phyloP scores from a whole-genome alignment of 2,113 vertebrate species.

The Dasyornis broadbenti region DNA sequence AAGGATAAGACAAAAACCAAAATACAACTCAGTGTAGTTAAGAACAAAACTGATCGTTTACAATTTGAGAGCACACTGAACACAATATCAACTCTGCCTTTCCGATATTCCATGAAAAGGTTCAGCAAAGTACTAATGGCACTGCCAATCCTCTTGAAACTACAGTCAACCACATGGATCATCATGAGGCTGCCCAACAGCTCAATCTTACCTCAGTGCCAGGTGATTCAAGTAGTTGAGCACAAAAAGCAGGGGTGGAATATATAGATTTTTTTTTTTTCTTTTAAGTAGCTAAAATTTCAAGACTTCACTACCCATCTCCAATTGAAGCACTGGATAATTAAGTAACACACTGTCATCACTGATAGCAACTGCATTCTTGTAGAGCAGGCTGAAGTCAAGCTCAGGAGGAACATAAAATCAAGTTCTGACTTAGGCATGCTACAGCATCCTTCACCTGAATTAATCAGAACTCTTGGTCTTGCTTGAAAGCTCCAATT shows the following conservation, averaged over 20 bases:
- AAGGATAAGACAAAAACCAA: background rate
- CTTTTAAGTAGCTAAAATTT: background rate
- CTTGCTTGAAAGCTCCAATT: background rate
- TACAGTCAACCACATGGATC: background rate
- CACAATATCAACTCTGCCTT: background rate
- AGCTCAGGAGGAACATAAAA: background rate
- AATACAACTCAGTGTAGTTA: background rate
- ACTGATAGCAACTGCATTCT: background rate
- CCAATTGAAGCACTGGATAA: background rate
- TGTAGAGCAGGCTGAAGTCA: background rate
- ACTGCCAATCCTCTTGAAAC: background rate
- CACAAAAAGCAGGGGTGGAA: background rate
- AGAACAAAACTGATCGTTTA: background rate
- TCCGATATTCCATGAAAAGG: background rate
- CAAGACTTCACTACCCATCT: background rate
- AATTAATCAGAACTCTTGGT: background rate
- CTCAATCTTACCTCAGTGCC: background rate
- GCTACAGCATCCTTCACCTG: background rate
- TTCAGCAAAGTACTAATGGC: background rate
- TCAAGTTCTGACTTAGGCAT: background rate
- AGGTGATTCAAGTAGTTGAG: background rate
- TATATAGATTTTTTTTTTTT: background rate
- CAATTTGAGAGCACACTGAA: background rate
- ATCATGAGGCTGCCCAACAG: background rate
- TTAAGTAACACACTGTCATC: background rate